phyloP scores from a whole-genome alignment of 2,113 vertebrate species.

The Menura novaehollandiae region DNA sequence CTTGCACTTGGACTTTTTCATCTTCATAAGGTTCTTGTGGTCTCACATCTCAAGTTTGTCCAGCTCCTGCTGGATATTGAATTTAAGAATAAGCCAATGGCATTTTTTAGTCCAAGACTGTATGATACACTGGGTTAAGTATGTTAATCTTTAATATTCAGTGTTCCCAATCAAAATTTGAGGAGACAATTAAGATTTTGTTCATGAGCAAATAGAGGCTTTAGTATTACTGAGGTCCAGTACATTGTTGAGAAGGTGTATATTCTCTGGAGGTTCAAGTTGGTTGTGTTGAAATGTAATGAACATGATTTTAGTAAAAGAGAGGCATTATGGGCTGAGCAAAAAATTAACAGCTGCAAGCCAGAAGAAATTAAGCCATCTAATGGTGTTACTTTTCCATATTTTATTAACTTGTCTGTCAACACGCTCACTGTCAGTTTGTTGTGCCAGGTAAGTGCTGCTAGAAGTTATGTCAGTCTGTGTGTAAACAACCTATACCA shows the following conservation, averaged over 20 bases:
- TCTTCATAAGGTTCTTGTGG: neutral
- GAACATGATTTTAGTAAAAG: neutral
- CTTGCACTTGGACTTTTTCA: neutral
- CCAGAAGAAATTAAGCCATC: neutral
- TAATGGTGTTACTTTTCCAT: neutral
- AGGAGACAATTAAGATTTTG: neutral
- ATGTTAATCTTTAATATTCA: neutral
- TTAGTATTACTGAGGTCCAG: neutral
- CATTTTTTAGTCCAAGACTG: neutral
- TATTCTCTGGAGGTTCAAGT: neutral
- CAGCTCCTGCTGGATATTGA: neutral
- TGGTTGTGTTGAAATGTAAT: neutral
- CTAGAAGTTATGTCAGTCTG: neutral
- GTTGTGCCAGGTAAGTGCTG: neutral
- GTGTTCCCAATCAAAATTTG: neutral
- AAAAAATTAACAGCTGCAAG: neutral
- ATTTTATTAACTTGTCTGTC: neutral
- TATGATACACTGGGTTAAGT: neutral
- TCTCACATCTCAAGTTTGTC: neutral
- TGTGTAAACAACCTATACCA: neutral
- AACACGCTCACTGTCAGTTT: neutral
- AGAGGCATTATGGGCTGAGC: neutral
- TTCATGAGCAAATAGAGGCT: neutral
- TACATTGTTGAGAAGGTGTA: neutral
- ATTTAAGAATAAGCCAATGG: neutral